Base-by-base conservation (phyloP, 1,140 invertebrate genomes). In the Thereuonema tuberculata region DNA sequence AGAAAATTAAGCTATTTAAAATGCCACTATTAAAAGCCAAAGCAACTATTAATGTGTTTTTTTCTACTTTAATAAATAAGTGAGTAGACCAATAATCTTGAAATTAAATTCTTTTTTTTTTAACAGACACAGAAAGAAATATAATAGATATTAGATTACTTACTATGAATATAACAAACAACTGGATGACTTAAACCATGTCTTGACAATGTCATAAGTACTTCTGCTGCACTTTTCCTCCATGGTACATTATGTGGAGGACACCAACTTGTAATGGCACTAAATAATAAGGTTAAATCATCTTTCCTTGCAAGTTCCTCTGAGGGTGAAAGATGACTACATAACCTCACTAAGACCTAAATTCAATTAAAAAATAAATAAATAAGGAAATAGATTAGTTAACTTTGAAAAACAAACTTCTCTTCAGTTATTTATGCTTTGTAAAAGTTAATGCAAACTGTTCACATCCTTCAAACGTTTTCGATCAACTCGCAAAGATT, bases 271-370 rank as follows among this genome's bases (percentile, higher is more conserved):
- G 93, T 97, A 58, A 98, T 95, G 37, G 93, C 95, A 67, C 91
- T 93, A 74, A 99, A 99, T 21, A 99, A 75, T 61, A 98, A 78
- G 56, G 86, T 88, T 31, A 99, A 78, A 76, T 99, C 95, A 78
- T 99, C 95, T 76, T 96, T 95, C 53, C 89, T 79, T 0, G 93
- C 91, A 43, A 99, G 75, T 76, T 99, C 96, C 75, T 98, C 95
- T 54, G 93, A 91, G 14, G 95, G 90, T 68, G 87, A 84, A 50
- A 84, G 77, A 75, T 96, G 88, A 68, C 89, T 93, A 68, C 93
- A 97, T 58, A 99, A 76, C 68, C 90, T 80, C 23, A 94, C 88
- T 67, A 99, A 77, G n/a, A 98, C 79, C 87, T 93, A 52, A 26
- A 61, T 52, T 52, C 50, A 52, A n/a, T 43, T 43, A 43, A n/a